Percentiles rank a stretch among this genome's conserved stretches.
Conservation (phyloP, 1,140 invertebrate genomes). For the Bombus soroeensis region DNA sequence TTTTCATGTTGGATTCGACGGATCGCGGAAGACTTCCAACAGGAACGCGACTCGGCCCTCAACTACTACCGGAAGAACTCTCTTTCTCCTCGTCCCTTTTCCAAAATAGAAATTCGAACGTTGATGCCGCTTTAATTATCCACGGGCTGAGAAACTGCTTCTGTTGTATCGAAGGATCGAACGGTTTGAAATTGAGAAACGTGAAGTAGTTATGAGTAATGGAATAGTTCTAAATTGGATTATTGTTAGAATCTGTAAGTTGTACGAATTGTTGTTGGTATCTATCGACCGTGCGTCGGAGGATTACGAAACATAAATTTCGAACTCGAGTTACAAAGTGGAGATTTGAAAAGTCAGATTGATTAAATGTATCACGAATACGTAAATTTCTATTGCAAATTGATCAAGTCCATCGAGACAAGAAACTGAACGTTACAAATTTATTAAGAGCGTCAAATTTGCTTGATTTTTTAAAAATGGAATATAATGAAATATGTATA, state of each 20-base stretch:
- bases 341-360: too few species aligned
- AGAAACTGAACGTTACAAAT: too few species aligned
- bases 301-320: neutral
- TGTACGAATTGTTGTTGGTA: neutral
- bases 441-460: too few species aligned
- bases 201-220: neutral
- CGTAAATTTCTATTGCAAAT: neutral
- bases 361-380: too few species aligned
- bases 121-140: neutral
- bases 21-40: neutral
- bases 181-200: neutral
- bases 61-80: neutral
- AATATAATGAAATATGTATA: too few species aligned
- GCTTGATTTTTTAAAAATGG: too few species aligned
- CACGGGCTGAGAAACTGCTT: neutral
- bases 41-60: neutral
- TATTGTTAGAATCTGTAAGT: neutral
- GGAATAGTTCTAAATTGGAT: neutral
- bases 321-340: too few species aligned
- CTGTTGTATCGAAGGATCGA: neutral
- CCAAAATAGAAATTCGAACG: neutral
- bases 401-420: neutral
- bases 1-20: constrained; percentile 34
- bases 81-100: too few species aligned
- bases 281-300: too few species aligned